Base-by-base conservation (phyloP, 2,113 vertebrate genomes). In the Paramisgurnus dabryanus region DNA sequence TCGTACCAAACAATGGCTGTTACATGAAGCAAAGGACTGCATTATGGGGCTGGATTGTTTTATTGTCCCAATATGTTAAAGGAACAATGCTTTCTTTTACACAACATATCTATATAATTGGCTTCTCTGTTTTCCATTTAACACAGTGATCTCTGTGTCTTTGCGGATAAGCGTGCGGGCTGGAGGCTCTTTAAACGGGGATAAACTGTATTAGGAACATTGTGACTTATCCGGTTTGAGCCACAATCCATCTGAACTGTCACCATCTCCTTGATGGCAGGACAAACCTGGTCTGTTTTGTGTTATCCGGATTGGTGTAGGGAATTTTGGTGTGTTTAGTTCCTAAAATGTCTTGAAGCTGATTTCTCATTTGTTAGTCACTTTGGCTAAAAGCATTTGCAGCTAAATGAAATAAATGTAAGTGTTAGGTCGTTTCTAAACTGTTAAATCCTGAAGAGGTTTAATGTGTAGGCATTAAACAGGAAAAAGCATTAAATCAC, bases 281-380 rank as follows among this genome's bases (percentile, higher is more conserved):
- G 53, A 27, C 50, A 80, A 76, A 81, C 75, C 63, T 63, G 39
- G 63, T 8, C 80, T 68, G 63, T 83, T 81, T 43, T 40, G 39
- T 55, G 17, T 6, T 50, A 22, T 47, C 67, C 67, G 47, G 22
- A 22, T 22, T 22, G 22, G 22, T 0, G 7, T 0, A 55, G 49
- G 68, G 22, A 55, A n/a, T 70, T 70, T 40, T n/a, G 4, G 50
- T 53, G 13, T 9, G 12, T 50, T 50, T 50, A 50, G 49, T 50
- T 9, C 3, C 49, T 13, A 4, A 13, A 53, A 53, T 53, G 0
- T 15, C 15, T 13, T 53, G 4, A 53, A 13, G 49, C 49, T 50
- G 1, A 53, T 15, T 53, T 53, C 49, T 7, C 9, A 53, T 15
- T 53, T 15, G 50, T 17, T 1, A 50, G 49, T 10, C 49, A 53